Conservation (phyloP, 2,113 vertebrate genomes). For the Pteronura brasiliensis region DNA sequence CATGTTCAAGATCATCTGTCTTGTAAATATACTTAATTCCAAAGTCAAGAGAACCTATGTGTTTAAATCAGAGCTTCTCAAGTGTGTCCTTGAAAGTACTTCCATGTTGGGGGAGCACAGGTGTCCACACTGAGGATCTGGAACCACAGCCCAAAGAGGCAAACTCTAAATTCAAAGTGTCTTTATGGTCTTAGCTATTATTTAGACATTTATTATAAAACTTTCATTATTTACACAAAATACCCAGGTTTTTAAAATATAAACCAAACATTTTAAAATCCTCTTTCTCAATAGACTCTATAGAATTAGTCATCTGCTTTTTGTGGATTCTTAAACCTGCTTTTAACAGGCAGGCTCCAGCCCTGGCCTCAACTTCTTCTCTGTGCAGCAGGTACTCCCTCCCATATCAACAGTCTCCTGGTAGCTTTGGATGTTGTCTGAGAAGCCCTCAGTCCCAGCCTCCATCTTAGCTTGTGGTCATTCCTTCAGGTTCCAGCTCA, state of each 20-base stretch:
- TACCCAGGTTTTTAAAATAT: background rate
- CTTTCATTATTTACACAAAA: background rate
- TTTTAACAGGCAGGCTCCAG: background rate
- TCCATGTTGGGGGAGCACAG: background rate
- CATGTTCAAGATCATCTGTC: background rate
- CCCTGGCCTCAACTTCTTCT: background rate
- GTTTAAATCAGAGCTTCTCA: background rate
- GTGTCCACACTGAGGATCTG: background rate
- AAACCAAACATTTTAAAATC: background rate
- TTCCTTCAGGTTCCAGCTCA: background rate
- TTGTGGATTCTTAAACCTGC: background rate
- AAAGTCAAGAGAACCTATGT: background rate
- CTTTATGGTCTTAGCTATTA: background rate
- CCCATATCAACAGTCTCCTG: background rate
- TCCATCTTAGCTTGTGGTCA: background rate
- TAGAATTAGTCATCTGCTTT: background rate
- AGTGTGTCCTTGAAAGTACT: background rate
- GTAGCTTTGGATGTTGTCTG: background rate
- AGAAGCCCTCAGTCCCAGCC: background rate
- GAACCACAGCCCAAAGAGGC: background rate
- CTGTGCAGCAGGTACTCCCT: background rate
- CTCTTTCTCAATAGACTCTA: background rate
- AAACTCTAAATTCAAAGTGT: background rate
- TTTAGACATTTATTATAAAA: background rate
- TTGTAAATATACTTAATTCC: background rate